A percentile compares a stretch with the other conserved stretches of the same genome.
Evolutionary conservation across 2,113 vertebrate genomes (phyloP).

Genomic region (Aptenodytes forsteri): DNA sequence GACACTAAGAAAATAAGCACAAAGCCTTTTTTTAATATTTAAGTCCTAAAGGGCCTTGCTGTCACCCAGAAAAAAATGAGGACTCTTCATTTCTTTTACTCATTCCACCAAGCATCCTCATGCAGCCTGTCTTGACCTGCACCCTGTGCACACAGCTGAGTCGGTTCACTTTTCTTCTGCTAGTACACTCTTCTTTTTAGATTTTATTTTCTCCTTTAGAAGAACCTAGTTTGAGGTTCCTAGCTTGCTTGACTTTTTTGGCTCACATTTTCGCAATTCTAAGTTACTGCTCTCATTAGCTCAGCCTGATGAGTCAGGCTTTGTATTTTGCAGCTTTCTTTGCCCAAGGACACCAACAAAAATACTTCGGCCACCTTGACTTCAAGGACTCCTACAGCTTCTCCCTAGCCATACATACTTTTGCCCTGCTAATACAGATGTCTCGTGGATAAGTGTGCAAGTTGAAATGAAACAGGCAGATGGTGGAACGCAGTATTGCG

Average conservation of each 20-base stretch:
- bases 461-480: background rate
- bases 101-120: background rate
- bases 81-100: background rate
- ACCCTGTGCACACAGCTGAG: background rate
- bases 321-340: background rate
- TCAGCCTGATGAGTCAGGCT: background rate
- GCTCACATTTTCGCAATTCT: background rate
- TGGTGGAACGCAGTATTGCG: rapidly evolving
- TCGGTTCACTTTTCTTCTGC: background rate
- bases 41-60: background rate
- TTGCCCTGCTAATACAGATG: background rate
- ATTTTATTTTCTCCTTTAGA: background rate
- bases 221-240: background rate
- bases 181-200: background rate
- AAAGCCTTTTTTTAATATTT: background rate
- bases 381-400: background rate
- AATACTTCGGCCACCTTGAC: background rate
- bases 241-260: background rate
- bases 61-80: background rate
- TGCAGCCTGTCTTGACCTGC: background rate
- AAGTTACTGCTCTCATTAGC: background rate
- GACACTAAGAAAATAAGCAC: background rate
- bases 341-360: background rate
- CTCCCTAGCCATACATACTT: background rate
- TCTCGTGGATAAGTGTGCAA: background rate